Base-by-base conservation (phyloP, 2,113 vertebrate species). In the Eclectus roratus region DNA sequence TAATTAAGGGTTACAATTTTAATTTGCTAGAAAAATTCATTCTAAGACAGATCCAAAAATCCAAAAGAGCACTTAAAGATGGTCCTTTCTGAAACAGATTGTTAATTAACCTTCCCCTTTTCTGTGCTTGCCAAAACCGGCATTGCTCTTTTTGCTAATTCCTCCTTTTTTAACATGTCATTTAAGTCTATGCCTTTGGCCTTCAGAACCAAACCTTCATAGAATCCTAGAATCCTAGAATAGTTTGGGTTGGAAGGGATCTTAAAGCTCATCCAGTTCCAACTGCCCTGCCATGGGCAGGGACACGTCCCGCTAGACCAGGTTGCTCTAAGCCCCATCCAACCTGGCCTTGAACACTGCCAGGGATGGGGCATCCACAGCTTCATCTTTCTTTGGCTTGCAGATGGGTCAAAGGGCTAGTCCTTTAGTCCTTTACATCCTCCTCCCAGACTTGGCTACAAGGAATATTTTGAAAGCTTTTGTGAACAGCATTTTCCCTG, bases 101-200 rank as follows among this genome's bases (percentile, higher is more conserved):
- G 44, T 64, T 91, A 94, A 97, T 83, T 89, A 95, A 90, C 50
- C 44, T 90, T 80, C 52, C 41, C 19, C 10, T 91, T 96, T 80
- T 52, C 41, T 83, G 16, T 44, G 13, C 66, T 55, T 72, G 71
- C 53, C 91, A 76, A 93, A 93, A 85, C 56, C 19, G 72, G 64
- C 24, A 58, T 53, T 88, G 47, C 11, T 74, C 47, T 89, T 96
- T 89, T 61, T 66, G 44, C 28, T 66, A 80, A 86, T 70, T 70
- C 14, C 20, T 90, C 29, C 50, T 91, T 60, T 88, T 63, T 91
- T 91, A 86, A 91, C 37, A 60, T 88, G 52, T 41, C 56, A 88
- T 55, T 89, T 90, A 76, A 66, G 24, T 52, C 33, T 84, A 11
- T 85, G n/a, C 18, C 49, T 29, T 88, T 9, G 3, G 35, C 39